Evolutionary conservation across 2,797 vertebrate genomes (phyloP), one percentile per base, ranked within the genome.

Genomic region (Sphenopsis melanotis): DNA sequence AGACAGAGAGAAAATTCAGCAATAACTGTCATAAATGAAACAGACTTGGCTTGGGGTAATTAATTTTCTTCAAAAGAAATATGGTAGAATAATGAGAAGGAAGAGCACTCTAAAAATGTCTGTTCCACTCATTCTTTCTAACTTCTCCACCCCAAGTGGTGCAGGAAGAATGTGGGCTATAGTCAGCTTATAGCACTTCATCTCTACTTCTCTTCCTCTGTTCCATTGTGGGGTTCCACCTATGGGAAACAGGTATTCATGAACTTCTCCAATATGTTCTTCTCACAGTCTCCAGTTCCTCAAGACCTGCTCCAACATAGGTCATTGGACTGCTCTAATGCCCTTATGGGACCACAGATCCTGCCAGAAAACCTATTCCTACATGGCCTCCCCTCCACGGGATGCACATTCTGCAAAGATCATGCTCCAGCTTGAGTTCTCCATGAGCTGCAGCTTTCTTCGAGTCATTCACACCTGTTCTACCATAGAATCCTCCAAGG

Each of bases 301-400:
- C 27, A 70, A 61, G 32, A 87, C 27, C 13, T 46, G 10, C 9
- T 68, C 16, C 39, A 22, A 8, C 29, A 26, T 2, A 36, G 7
- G 10, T 59, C 24, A n/a, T 39, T 5, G 1, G 11, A 18, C 3
- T 61, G 8, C 22, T 39, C 6, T 20, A 32, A 10, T 12, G 15
- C 7, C 6, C 10, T 72, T 49, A 26, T 17, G 24, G 14, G 5
- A 20, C 32, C 32, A 42, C 17, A 81, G 30, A 15, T 84, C 34
- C 39, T 77, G 7, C 5, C 30, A 80, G 59, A 42, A 81, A 77
- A 52, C 5, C 6, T 63, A 4, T 32, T 53, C 15, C 34, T 57
- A 7, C 7, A 2, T 12, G 5, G 14, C 3, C 2, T 85, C 2
- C 18, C 39, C 16, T 47, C 23, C 15, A 52, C 0, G 0, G 34